Evolutionary conservation across 2,888 invertebrate species (phyloP), one percentile per base, ranked within the genome.

Genomic region (Limenitis arthemis): DNA sequence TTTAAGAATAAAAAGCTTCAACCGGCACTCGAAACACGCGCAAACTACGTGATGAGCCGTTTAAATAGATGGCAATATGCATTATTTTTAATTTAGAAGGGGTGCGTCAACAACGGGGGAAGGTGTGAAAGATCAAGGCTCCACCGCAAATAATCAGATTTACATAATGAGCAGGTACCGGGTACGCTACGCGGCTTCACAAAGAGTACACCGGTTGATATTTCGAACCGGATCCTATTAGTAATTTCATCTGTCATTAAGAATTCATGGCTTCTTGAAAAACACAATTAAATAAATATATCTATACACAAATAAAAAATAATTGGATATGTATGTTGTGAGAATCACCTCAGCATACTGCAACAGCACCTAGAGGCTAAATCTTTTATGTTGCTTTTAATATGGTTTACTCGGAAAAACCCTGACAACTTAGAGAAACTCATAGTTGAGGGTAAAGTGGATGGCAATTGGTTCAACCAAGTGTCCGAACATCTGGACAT

Each of bases 71-170:
- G 46, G 44, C 56, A 58, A 51, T 55, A 54, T 55, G 61, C 38
- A 46, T 56, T 55, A 61, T 54, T 57, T 54, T 57, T 48, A 53
- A 52, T 55, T 62, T 55, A 56, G 55, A 68, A 70, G 73, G 77
- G 78, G 73, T 71, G 70, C 11, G 12, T 3, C 54, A 56, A 49
- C 43, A 51, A 32, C 47, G 56, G 64, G 73, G 75, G 73, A 75
- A 77, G 77, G 79, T 77, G 79, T 65, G 70, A 79, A 74, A 73
- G 69, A 76, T 75, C 73, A 77, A 73, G 73, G 73, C 61, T 70
- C 61, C 62, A 53, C 62, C 67, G 68, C 68, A 68, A 73, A 70
- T 66, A 70, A 68, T 64, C 59, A 61, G 66, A 77, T 80, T 79
- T 71, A 68, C 75, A 80, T 80, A 79, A 70, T 69, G 67, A 73